Evolutionary conservation across 2,113 vertebrate genomes (phyloP), one percentile per base, ranked within the genome.

Genomic region (Etheostoma cragini): DNA sequence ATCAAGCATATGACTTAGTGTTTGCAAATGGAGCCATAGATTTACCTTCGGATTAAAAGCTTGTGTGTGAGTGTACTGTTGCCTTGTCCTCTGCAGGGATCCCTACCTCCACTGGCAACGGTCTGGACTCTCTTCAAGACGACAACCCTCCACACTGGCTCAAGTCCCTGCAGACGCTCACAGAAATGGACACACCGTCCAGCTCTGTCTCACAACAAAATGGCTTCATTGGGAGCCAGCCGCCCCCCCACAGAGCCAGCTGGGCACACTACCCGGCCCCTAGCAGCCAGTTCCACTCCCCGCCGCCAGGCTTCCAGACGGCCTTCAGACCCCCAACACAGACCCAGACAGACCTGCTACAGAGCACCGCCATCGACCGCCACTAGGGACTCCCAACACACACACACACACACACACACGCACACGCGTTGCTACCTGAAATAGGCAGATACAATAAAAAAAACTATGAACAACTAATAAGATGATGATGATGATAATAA

Each of bases 91-190:
- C 69, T n/a, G 17, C 54, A 72, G 69, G 69, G 13, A 46, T 72
- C 16, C 54, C 69, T 14, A 42, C 69, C 50, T 24, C 35, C 2
- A 10, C 21, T n/a, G 42, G 69, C 24, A 47, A 72, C 42, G 46
- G 69, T 58, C 22, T 72, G 12, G 69, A 60, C 54, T 58, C 54
- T 10, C 24, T 46, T 45, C 69, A 46, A 8, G 69, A 71, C 1
- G 69, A 71, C 53, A 71, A 57, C 45, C 68, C 68, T 19, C 68
- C 68, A 56, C 68, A 71, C 68, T 71, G 68, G 68, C 68, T 71
- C 52, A 71, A 57, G 53, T 57, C 68, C 68, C 12, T 71, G 53
- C 68, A 71, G 35, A 26, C 53, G 15, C 68, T 71, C 22, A 57
- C 68, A 71, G 68, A 71, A 26, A 71, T 57, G 52, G 68, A 71